A percentile compares a stretch with the other conserved stretches of the same genome.
These are phyloP conservation scores for Dasypogon diadema DNA, from an alignment of 2,888 invertebrate species.

Conservation along the genomic window DNA sequence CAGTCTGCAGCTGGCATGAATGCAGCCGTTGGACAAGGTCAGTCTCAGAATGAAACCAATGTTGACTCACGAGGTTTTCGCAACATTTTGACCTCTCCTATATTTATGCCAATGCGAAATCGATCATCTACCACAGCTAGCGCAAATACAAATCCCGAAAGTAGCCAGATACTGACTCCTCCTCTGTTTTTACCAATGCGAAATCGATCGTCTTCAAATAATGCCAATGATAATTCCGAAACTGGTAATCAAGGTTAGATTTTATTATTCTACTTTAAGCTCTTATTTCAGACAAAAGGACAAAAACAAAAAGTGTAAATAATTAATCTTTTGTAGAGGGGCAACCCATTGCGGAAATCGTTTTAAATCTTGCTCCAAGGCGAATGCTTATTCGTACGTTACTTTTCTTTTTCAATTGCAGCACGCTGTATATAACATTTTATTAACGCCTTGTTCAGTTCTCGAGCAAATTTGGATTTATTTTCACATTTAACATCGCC, in stretches of 20 bases:
- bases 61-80: conserved; percentile 32
- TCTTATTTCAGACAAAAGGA: conserved; percentile 17
- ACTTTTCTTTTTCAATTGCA: background rate
- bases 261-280: conserved; percentile 15
- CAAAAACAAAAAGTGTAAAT: background rate
- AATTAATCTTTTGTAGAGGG: conserved; percentile 56
- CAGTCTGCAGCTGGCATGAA: conserved; percentile 51
- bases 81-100: conserved; percentile 32
- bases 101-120: conserved; percentile 43
- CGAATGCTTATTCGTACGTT: conserved; percentile 58
- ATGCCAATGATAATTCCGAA: conserved; percentile 44
- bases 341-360: conserved; percentile 57
- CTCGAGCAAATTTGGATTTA: background rate
- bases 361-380: conserved; percentile 57
- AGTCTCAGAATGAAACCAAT: conserved; percentile 57
- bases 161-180: conserved; percentile 60
- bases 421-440: background rate
- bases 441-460: background rate
- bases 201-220: conserved; percentile 50
- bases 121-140: conserved; percentile 55
- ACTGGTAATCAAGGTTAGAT: conserved; percentile 56
- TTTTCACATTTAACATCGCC: background rate
- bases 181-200: conserved; percentile 50
- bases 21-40: conserved; percentile 53
- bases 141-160: conserved; percentile 57